Evolutionary conservation across 2,888 invertebrate species (phyloP).

Genomic region (Thyatira batis): DNA sequence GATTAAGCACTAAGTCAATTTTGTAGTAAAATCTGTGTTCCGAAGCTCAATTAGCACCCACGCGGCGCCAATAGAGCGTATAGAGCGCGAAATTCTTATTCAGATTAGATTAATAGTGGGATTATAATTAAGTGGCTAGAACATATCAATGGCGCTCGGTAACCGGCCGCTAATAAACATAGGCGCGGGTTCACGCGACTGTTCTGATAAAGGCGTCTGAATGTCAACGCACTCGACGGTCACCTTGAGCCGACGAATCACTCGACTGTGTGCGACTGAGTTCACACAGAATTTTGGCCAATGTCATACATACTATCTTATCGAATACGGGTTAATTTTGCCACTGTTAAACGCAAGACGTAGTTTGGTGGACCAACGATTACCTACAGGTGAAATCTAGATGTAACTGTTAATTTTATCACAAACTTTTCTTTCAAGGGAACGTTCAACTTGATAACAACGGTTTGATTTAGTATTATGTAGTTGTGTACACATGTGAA

Average conservation of each 20-base stretch:
- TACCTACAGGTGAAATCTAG: background rate
- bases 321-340: slow-evolving; percentile 28
- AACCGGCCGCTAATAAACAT: slow-evolving; percentile 50
- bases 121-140: background rate
- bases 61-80: background rate
- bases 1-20: background rate
- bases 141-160: slow-evolving; percentile 17
- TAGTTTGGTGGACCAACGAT: background rate
- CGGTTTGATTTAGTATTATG: no score
- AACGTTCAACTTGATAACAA: no score
- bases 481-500: no score
- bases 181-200: slow-evolving; percentile 52
- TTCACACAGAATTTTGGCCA: slow-evolving; percentile 55
- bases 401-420: no score
- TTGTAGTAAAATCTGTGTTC: background rate
- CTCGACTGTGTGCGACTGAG: slow-evolving; percentile 50
- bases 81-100: background rate
- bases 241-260: slow-evolving; percentile 65
- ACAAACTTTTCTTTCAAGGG: no score
- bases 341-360: background rate
- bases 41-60: background rate
- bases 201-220: slow-evolving; percentile 72
- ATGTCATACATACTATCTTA: slow-evolving; percentile 62
- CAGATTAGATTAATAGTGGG: background rate
- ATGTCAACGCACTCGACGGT: slow-evolving; percentile 76